Conservation (phyloP, 2,888 invertebrate genomes). For the Lissonota sp. region DNA sequence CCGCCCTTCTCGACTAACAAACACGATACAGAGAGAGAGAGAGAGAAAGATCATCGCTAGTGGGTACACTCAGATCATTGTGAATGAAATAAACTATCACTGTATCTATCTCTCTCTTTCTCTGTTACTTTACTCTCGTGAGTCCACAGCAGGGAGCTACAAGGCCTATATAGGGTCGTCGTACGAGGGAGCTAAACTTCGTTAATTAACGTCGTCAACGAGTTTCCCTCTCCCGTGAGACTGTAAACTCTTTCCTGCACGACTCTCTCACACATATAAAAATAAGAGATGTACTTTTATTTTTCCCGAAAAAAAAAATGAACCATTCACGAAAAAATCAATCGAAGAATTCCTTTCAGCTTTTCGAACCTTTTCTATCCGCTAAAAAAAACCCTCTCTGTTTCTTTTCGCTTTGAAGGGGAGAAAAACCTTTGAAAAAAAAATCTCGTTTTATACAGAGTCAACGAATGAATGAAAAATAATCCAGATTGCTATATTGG, state of each 20-base stretch:
- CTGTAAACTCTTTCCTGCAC: background rate
- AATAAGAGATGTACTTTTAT: no score
- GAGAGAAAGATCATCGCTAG: background rate
- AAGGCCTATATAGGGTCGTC: slow-evolving; percentile 53
- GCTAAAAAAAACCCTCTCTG: no score
- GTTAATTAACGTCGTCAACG: slow-evolving; percentile 68
- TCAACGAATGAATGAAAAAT: slow-evolving; percentile 27
- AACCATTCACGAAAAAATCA: no score
- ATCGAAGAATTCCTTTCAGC: background rate
- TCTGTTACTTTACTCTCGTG: background rate
- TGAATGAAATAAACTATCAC: slow-evolving; percentile 67
- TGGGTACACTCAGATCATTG: slow-evolving; percentile 40
- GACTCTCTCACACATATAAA: no score
- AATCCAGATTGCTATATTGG: background rate
- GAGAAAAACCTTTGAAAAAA: no score
- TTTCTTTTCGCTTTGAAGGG: no score
- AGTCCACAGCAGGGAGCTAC: slow-evolving; percentile 3
- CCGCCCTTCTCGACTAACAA: slow-evolving; percentile 36
- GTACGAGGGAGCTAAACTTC: slow-evolving; percentile 66
- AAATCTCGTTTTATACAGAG: background rate
- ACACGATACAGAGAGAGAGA: slow-evolving; percentile 23
- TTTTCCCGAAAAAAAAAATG: no score
- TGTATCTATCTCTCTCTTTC: slow-evolving; percentile 7
- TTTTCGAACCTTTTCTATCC: background rate
- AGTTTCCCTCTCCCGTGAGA: slow-evolving; percentile 41